Evolutionary conservation across 2,113 vertebrate species (phyloP).

Genomic region (Hymenochirus boettgeri): DNA sequence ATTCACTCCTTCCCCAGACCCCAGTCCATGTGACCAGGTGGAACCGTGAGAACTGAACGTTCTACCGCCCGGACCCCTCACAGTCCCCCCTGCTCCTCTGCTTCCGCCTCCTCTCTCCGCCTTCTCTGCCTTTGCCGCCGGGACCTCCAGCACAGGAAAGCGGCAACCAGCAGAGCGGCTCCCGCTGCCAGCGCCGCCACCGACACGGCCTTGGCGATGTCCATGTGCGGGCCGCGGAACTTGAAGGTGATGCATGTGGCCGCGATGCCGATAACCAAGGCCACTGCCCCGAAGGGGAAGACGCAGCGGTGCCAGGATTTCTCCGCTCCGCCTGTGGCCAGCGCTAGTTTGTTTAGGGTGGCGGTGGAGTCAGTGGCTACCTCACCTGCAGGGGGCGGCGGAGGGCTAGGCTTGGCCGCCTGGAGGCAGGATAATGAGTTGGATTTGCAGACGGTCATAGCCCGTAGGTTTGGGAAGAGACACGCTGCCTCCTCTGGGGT

Average conservation of each 20-base stretch:
- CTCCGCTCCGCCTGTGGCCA: slow-evolving; percentile 82
- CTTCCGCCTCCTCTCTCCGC: slow-evolving; percentile 65
- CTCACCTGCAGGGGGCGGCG: slow-evolving; percentile 49
- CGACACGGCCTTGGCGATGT: slow-evolving; percentile 76
- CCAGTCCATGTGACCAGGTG: not conserved
- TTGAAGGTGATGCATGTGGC: slow-evolving; percentile 85
- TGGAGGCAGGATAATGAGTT: slow-evolving; percentile 75
- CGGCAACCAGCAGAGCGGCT: slow-evolving; percentile 69
- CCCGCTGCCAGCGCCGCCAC: slow-evolving; percentile 73
- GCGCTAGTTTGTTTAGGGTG: slow-evolving; percentile 73
- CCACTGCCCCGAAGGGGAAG: slow-evolving; percentile 85
- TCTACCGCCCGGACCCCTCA: too few relatives aligned
- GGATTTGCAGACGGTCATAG: slow-evolving; percentile 76
- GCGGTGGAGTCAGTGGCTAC: slow-evolving; percentile 71
- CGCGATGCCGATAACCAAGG: slow-evolving; percentile 77
- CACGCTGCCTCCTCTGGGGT: slow-evolving; percentile 1
- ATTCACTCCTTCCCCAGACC: too few relatives aligned
- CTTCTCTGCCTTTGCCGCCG: slow-evolving; percentile 68
- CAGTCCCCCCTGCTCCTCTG: slow-evolving; percentile 71
- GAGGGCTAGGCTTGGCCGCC: slow-evolving; percentile 53
- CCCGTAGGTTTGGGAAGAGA: slow-evolving; percentile 13
- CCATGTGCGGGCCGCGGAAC: slow-evolving; percentile 76
- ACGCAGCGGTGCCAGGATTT: slow-evolving; percentile 89
- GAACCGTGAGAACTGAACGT: too few relatives aligned
- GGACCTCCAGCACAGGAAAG: slow-evolving; percentile 77